A percentile compares a stretch with the other conserved stretches of the same genome.
Conservation (phyloP, 2,888 invertebrate species). For the Marasmarcha lunaedactyla region DNA sequence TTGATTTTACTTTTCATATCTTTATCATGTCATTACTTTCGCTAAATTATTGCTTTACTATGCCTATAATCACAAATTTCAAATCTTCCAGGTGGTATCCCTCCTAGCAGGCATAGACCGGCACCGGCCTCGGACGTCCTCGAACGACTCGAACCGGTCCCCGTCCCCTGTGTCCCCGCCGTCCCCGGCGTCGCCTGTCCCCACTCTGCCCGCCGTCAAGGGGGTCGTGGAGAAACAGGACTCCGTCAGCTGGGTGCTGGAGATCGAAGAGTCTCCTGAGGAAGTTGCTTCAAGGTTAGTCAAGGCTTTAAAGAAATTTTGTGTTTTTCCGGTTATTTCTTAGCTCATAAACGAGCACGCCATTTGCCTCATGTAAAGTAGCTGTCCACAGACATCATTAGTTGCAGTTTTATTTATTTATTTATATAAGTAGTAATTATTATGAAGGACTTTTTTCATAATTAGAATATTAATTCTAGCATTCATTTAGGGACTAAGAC, state of each 20-base stretch:
- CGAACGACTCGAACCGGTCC: conserved; percentile 50
- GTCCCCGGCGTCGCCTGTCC: conserved; percentile 42
- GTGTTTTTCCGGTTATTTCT: background rate
- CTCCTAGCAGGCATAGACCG: conserved; percentile 54
- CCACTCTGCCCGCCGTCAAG: conserved; percentile 81
- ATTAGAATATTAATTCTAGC: too few species aligned
- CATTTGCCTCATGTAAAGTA: too few species aligned
- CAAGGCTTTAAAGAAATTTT: background rate
- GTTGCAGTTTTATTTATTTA: too few species aligned
- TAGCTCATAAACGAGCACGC: too few species aligned
- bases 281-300: conserved; percentile 72
- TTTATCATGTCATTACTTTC: too few species aligned
- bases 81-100: conserved; percentile 66
- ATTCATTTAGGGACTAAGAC: too few species aligned
- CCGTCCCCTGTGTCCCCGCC: conserved; percentile 38
- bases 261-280: conserved; percentile 81
- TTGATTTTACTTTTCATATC: too few species aligned
- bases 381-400: too few species aligned
- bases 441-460: too few species aligned
- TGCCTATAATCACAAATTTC: too few species aligned
- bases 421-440: too few species aligned
- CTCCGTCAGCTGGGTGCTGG: conserved; percentile 88
- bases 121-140: conserved; percentile 43
- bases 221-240: conserved; percentile 88
- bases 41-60: too few species aligned